A percentile compares a stretch with the other conserved stretches of the same genome.
These are phyloP conservation scores for Syritta pipiens DNA, from an alignment of 2,888 invertebrate species.

Conservation along the genomic window DNA sequence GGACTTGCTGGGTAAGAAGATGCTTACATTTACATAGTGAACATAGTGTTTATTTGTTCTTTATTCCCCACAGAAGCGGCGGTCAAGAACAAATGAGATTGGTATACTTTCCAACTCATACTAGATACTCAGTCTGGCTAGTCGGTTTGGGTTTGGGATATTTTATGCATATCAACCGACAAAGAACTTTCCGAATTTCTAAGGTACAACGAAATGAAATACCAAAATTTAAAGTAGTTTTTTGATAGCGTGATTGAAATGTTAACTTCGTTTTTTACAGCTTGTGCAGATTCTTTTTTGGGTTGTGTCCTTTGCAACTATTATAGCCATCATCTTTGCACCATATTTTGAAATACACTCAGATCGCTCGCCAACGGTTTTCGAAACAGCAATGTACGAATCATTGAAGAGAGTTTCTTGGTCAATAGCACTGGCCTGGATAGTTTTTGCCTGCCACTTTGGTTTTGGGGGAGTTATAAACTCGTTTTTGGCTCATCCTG, in stretches of 20 bases:
- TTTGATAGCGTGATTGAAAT: neutral
- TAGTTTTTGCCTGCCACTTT: constrained; percentile 69
- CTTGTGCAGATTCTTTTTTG: constrained; percentile 10
- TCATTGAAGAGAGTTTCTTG: constrained; percentile 64
- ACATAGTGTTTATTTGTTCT: neutral
- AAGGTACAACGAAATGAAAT: too few relatives aligned
- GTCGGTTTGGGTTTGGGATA: constrained; percentile 71
- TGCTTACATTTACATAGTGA: neutral
- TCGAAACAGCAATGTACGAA: constrained; percentile 41
- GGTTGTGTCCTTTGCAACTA: constrained; percentile 16
- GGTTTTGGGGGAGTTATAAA: constrained; percentile 69
- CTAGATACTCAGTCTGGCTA: constrained; percentile 71
- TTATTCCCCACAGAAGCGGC: neutral
- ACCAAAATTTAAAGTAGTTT: too few relatives aligned
- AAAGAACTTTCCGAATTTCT: neutral
- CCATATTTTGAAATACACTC: constrained; percentile 5
- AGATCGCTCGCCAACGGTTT: constrained; percentile 13
- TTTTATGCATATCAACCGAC: constrained; percentile 48
- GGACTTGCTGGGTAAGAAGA: constrained; percentile 16
- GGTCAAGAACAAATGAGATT: neutral
- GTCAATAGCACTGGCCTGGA: constrained; percentile 66
- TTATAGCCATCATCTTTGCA: constrained; percentile 48
- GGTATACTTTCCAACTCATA: constrained; percentile 70
- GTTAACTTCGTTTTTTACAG: neutral
- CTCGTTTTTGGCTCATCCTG: constrained; percentile 58